Evolutionary conservation across 2,113 vertebrate species (phyloP).

Genomic region (Coptodon rendalli): DNA sequence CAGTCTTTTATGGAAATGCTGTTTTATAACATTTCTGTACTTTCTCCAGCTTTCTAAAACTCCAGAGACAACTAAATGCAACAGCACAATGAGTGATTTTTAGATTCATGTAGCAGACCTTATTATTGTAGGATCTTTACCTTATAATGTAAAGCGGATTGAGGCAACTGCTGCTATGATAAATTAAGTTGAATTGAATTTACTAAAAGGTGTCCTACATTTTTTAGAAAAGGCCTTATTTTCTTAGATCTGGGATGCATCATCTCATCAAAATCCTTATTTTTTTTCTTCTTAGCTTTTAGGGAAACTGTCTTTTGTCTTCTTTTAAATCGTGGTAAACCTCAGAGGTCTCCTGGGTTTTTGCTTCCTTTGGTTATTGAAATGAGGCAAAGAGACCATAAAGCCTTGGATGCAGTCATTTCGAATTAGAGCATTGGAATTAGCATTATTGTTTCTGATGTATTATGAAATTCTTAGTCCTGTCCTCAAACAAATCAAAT

Average conservation of each 20-base stretch:
- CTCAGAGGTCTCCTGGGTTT: background rate
- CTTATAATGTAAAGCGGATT: background rate
- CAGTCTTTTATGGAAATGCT: background rate
- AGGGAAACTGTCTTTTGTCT: background rate
- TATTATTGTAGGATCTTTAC: background rate
- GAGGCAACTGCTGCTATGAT: background rate
- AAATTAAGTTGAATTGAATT: background rate
- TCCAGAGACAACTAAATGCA: background rate
- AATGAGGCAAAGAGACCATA: background rate
- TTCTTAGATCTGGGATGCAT: background rate
- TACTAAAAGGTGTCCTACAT: background rate
- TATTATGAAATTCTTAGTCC: background rate
- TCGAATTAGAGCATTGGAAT: background rate
- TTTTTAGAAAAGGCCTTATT: background rate
- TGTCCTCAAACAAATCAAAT: background rate
- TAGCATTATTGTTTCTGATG: background rate
- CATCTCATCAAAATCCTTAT: background rate
- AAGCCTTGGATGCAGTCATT: background rate
- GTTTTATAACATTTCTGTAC: background rate
- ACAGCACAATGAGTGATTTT: background rate
- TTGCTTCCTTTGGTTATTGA: background rate
- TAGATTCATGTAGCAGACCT: background rate
- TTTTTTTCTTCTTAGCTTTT: background rate
- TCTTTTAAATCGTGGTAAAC: background rate
- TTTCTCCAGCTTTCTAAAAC: background rate